Conservation (phyloP, 2,888 invertebrate genomes). For the Eilema depressum region DNA sequence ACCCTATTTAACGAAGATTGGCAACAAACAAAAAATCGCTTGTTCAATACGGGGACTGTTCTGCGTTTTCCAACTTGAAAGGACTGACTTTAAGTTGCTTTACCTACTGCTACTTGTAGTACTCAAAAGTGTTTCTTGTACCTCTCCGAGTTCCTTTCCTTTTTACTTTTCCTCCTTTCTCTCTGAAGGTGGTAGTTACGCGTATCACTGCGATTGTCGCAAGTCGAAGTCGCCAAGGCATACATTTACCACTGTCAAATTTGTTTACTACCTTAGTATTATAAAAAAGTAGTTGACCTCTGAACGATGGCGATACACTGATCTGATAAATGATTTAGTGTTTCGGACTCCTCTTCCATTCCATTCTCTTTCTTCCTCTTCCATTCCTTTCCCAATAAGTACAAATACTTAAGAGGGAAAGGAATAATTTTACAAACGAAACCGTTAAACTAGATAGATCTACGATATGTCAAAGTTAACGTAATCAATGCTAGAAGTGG, state of each 20-base stretch:
- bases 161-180: constrained; percentile 1
- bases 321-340: no score
- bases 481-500: constrained; percentile 58
- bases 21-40: neutral
- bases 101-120: neutral
- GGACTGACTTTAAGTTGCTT: no score
- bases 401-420: neutral
- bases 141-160: neutral
- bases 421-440: constrained; percentile 53
- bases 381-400: no score
- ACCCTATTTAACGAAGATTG: neutral
- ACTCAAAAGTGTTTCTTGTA: neutral
- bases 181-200: neutral
- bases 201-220: neutral
- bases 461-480: constrained; percentile 26
- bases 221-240: neutral
- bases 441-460: constrained; percentile 46
- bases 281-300: neutral
- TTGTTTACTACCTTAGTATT: neutral
- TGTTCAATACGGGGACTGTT: neutral
- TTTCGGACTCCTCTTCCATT: no score
- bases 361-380: no score
- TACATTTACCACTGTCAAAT: neutral
- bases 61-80: neutral
- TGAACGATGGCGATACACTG: no score